These are phyloP conservation scores for Linnaemya vulpina DNA, from an alignment of 2,888 invertebrate genomes.

Conservation along the genomic window DNA sequence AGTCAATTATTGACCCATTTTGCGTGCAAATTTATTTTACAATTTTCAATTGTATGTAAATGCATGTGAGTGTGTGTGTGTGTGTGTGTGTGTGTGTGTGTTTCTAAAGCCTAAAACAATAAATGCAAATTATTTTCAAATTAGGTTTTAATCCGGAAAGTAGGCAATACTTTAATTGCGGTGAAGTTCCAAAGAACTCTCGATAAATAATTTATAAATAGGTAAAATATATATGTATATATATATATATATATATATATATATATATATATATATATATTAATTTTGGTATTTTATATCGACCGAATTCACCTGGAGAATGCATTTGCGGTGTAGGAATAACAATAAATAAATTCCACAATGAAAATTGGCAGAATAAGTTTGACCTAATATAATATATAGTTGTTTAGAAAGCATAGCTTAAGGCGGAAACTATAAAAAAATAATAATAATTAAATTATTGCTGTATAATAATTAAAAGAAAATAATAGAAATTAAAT, in stretches of 20 bases:
- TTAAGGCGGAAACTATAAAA: not conserved
- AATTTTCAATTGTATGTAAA: not conserved
- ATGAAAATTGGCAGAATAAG: not conserved
- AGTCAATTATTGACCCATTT: constrained; percentile 59
- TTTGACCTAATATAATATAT: not conserved
- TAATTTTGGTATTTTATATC: not conserved
- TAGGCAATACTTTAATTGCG: constrained; percentile 25
- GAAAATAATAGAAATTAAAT: no score
- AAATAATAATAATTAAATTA: not conserved
- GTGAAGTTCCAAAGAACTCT: not conserved
- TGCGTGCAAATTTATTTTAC: constrained; percentile 31
- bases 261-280: no score
- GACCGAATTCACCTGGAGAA: not conserved
- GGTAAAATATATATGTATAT: no score
- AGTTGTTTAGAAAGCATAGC: not conserved
- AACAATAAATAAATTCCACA: not conserved
- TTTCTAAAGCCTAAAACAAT: constrained; percentile 17
- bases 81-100: not conserved
- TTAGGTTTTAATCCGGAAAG: constrained; percentile 38
- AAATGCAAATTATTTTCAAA: constrained; percentile 54
- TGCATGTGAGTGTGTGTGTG: no score
- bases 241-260: no score
- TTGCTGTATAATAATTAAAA: no score
- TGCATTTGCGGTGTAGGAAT: not conserved
- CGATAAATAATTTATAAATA: not conserved